Base-by-base conservation (phyloP, 2,888 invertebrate genomes). In the Gibbula magus region DNA sequence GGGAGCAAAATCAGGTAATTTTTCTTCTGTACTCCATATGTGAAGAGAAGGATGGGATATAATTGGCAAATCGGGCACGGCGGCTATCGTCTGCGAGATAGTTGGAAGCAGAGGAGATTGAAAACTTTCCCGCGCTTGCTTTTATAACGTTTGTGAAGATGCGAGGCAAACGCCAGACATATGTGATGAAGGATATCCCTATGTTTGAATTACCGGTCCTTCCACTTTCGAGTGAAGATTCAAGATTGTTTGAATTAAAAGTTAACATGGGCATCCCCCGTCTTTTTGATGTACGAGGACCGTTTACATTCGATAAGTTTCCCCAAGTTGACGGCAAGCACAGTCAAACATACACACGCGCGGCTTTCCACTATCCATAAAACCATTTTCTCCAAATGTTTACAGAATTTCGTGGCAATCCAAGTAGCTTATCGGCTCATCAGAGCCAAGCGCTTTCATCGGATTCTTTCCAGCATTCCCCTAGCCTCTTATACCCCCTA, bases 211-310 rank as follows among this genome's bases (percentile, higher is more conserved):
- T 29, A 61, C 61, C 29, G 61, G 29, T 61, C 61, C 61, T 61
- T 29, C 25, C 25, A 25, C 29, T 29, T 54, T 61, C 61, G 61
- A 61, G 61, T 61, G 61, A 61, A 61, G 61, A 25, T 61, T 61
- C 29, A 29, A 61, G 61, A 61, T 61, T 61, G 61, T 61, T 61
- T 61, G 61, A 61, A 61, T 61, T 61, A 61, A 61, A 61, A 61
- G 61, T 61, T 61, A 61, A 61, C 61, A 61, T 61, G 29, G 61
- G 29, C 22, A 61, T 61, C 25, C 29, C 29, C 61, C 29, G 25
- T 25, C 61, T 61, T 61, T 61, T 61, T 61, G 61, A 61, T 61
- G 61, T 61, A 61, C 29, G 61, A 18, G 13, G 61, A 25, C 22
- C 16, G 61, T 61, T 61, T 61, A 61, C 61, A 61, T 61, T 61